Evolutionary conservation across 1,140 invertebrate genomes (phyloP).

Genomic region (Nixonia krombeini): DNA sequence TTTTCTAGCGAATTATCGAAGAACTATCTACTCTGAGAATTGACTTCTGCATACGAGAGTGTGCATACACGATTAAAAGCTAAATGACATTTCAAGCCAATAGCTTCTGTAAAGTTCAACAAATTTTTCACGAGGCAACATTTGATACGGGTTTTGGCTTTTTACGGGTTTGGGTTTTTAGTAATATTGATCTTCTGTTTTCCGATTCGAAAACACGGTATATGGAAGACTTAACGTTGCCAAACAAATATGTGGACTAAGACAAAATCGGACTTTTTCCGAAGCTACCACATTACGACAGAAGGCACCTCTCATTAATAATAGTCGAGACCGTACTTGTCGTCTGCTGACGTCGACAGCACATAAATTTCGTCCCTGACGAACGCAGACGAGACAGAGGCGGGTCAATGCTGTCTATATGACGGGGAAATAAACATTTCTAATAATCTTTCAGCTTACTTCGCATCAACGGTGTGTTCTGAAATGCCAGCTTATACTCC

Average conservation of each 20-base stretch:
- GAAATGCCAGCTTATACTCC: too few species aligned
- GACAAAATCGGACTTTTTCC: conserved; percentile 44
- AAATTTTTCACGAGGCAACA: too few species aligned
- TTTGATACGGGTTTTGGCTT: too few species aligned
- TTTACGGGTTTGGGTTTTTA: too few species aligned
- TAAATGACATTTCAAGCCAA: too few species aligned
- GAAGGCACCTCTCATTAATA: conserved; percentile 57
- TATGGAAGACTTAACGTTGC: too few species aligned
- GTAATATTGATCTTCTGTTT: too few species aligned
- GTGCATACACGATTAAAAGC: too few species aligned
- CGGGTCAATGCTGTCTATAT: conserved; percentile 34
- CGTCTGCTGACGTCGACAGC: conserved; percentile 43
- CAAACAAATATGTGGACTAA: conserved; percentile 22
- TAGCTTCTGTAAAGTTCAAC: too few species aligned
- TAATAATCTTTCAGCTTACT: conserved; percentile 1
- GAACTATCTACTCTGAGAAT: neutral
- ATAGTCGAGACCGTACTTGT: conserved; percentile 47
- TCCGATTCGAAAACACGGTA: too few species aligned
- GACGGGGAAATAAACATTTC: conserved; percentile 28
- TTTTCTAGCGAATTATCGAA: neutral
- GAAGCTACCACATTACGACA: conserved; percentile 39
- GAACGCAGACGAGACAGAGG: conserved; percentile 48
- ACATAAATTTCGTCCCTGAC: conserved; percentile 58
- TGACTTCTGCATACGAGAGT: too few species aligned
- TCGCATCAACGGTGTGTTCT: too few species aligned